Evolutionary conservation across 2,113 vertebrate species (phyloP), one percentile per base, ranked within the genome.

Genomic region (Suncus etruscus): DNA sequence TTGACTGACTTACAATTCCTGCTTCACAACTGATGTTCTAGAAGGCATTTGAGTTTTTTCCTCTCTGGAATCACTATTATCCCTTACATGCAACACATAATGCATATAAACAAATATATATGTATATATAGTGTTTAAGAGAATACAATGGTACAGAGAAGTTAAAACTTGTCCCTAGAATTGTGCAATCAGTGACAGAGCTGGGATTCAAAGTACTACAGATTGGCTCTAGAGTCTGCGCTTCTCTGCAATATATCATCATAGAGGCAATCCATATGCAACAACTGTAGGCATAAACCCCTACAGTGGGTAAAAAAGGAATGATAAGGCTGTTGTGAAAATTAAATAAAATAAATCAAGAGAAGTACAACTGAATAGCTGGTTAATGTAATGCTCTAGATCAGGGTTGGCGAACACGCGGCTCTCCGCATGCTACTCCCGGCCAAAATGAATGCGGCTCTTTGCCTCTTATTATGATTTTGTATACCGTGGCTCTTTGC

Each of bases 131-230:
- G 63, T 65, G 6, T 58, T 15, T 20, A 65, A 65, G 8, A 79
- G 47, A 68, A 91, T 69, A 83, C 6, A 9, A 11, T 58, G 51
- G 68, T 0, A 25, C 11, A 86, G 63, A 79, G 32, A 83, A 76
- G 22, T 95, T 73, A 83, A 24, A 79, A 83, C 11, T 76, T 84
- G 79, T 20, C 16, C 29, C 54, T 58, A 77, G 72, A 16, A 48
- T 47, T 48, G 69, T 27, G 25, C n/a, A 93, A 54, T 39, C 65
- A 79, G 72, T 61, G 31, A 81, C 10, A 66, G 20, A 76, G 27
- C 39, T 89, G 45, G 22, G 78, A 65, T 82, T 69, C 39, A 81
- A 93, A 86, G 31, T 32, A 66, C 0, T 5, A 65, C 24, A 74
- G 65, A 24, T 18, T 73, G 39, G 47, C 32, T 54, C 32, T 24